phyloP scores from a whole-genome alignment of 2,113 vertebrate genomes.

The Pterocles burchelli region DNA sequence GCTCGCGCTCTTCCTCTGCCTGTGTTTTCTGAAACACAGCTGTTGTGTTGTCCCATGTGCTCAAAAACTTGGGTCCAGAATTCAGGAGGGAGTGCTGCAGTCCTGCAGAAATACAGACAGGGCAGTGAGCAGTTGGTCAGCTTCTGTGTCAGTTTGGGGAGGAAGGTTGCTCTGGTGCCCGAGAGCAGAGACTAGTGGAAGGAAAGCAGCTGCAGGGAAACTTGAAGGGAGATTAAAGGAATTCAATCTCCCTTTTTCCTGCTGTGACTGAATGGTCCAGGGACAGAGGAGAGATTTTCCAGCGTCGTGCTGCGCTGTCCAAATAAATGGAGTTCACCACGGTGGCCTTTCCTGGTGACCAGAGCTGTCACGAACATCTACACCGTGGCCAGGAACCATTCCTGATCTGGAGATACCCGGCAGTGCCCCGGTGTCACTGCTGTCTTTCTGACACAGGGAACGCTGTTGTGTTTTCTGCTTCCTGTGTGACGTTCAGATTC shows the following conservation, averaged over 20 bases:
- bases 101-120: not conserved
- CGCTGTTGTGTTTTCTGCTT: not conserved
- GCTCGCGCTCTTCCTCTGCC: not conserved
- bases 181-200: not conserved
- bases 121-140: not conserved
- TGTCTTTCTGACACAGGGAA: rapidly evolving
- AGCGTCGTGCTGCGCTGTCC: not conserved
- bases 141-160: not conserved
- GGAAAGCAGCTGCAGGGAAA: not conserved
- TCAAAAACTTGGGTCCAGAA: not conserved
- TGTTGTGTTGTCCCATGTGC: not conserved
- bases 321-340: not conserved
- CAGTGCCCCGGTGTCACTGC: not conserved
- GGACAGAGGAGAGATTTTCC: not conserved
- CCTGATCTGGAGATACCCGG: not conserved
- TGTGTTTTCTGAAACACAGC: not conserved
- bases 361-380: not conserved
- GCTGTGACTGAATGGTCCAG: not conserved
- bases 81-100: not conserved
- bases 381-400: too few relatives aligned
- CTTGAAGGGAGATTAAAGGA: not conserved
- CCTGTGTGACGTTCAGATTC: not conserved
- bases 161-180: not conserved
- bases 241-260: not conserved
- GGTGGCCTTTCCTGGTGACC: not conserved